Evolutionary conservation across 2,113 vertebrate genomes (phyloP), one percentile per base, ranked within the genome.

Genomic region (Pogonocichla stellata): DNA sequence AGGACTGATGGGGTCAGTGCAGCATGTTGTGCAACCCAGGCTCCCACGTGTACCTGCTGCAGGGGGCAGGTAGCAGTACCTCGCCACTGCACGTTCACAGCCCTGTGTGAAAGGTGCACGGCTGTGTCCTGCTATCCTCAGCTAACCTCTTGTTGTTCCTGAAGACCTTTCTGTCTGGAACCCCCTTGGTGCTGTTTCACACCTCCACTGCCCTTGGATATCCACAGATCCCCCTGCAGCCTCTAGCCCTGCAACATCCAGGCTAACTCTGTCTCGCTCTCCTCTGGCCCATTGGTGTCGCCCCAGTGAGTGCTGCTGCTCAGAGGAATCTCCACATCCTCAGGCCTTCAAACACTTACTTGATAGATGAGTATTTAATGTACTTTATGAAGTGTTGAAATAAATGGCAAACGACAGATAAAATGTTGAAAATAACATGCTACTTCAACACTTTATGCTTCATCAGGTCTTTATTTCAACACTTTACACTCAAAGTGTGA

Each of bases 381-480:
- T 80, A 75, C n/a, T 61, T 74, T 43, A 67, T 77, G 42, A 82
- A 80, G 40, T 85, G 73, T 58, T 93, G 82, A 96, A 94, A 95
- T 91, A 97, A 96, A 96, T 94, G 93, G 87, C 77, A 94, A 96
- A 94, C 9, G 86, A 95, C 95, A 96, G 94, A 80, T 83, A 94
- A 93, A 97, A 97, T 94, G 94, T 97, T 97, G 96, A 92, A 96
- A 95, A 94, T 94, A 96, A 78, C 93, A 87, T 62, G 51, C 62
- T 96, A 91, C 70, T 96, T 84, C 70, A 69, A 93, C 90, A 89
- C 48, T 96, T 93, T 64, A 85, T 92, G 81, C 53, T 95, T 95
- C 93, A 96, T 95, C 91, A 92, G 89, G 62, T 93, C 97, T 92
- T 95, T 95, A 93, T 96, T 96, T 95, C 93, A 95, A 82, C 86